Conservation (phyloP, 2,113 vertebrate species). For the Ploceus nigricollis region DNA sequence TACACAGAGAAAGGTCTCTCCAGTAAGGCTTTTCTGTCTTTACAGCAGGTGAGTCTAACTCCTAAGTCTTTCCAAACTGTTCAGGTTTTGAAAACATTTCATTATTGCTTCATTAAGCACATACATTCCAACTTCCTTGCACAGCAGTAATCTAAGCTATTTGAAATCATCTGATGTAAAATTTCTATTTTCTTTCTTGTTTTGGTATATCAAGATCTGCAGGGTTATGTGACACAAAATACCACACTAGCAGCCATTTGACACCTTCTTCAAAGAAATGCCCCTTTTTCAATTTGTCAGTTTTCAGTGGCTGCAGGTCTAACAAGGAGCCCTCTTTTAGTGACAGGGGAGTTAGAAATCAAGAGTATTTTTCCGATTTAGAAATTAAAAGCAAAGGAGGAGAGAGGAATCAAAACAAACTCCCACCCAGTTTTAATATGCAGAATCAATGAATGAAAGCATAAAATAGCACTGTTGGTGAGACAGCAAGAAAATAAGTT, state of each 20-base stretch:
- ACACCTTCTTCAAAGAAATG: not conserved
- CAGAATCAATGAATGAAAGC: not conserved
- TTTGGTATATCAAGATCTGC: not conserved
- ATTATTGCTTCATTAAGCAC: not conserved
- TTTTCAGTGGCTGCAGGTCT: not conserved
- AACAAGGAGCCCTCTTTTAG: not conserved
- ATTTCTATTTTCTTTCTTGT: not conserved
- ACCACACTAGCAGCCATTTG: not conserved
- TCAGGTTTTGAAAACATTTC: not conserved
- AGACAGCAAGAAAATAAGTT: not conserved
- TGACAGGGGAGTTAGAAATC: not conserved
- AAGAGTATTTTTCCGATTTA: not conserved
- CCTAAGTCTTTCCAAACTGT: not conserved
- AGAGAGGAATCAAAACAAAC: not conserved
- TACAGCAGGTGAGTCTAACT: not conserved
- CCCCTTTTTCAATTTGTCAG: not conserved
- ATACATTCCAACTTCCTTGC: not conserved
- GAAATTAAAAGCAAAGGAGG: not conserved
- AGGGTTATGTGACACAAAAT: not conserved
- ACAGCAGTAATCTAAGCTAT: not conserved
- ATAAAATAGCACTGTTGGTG: not conserved
- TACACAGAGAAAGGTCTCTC: not conserved
- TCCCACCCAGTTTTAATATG: not conserved
- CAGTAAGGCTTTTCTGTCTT: not conserved
- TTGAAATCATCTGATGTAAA: not conserved